phyloP scores from a whole-genome alignment of 2,888 invertebrate species.

The Volucella inflata region DNA sequence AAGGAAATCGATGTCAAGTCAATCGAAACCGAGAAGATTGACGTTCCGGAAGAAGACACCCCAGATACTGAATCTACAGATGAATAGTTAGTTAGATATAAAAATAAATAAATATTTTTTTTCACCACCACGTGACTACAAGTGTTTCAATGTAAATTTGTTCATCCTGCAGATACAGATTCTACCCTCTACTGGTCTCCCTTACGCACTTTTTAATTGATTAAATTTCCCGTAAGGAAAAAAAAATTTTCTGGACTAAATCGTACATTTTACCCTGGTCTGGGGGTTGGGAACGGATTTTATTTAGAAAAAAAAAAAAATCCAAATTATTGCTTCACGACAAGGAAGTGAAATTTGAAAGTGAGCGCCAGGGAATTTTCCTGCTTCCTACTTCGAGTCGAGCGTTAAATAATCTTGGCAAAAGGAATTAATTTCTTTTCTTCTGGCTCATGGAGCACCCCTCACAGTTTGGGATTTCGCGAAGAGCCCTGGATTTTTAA shows the following conservation, averaged over 20 bases:
- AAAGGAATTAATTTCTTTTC: slow-evolving; percentile 74
- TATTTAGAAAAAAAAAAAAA: slow-evolving; percentile 15
- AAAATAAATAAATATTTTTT: slow-evolving; percentile 44
- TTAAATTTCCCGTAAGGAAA: slow-evolving; percentile 62
- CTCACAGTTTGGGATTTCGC: slow-evolving; percentile 32
- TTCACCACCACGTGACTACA: slow-evolving; percentile 34
- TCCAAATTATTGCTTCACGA: slow-evolving; percentile 15
- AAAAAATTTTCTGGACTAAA: slow-evolving; percentile 15
- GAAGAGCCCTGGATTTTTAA: not conserved
- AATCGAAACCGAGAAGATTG: slow-evolving; percentile 40
- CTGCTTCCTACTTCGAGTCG: slow-evolving; percentile 56
- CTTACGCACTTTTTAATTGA: slow-evolving; percentile 64
- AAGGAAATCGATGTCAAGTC: slow-evolving; percentile 68
- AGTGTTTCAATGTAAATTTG: slow-evolving; percentile 33
- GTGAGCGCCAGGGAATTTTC: slow-evolving; percentile 29
- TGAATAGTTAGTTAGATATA: slow-evolving; percentile 49
- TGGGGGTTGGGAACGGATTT: slow-evolving; percentile 6
- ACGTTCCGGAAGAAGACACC: slow-evolving; percentile 55
- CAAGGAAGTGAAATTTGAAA: slow-evolving; percentile 57
- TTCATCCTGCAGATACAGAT: not conserved
- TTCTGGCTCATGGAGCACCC: slow-evolving; percentile 27
- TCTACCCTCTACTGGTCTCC: slow-evolving; percentile 2
- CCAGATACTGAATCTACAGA: slow-evolving; percentile 36
- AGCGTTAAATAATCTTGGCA: slow-evolving; percentile 71
- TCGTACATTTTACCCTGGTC: slow-evolving; percentile 22